Conservation (phyloP, 2,888 invertebrate genomes). For the Ennomos fuscantarius region DNA sequence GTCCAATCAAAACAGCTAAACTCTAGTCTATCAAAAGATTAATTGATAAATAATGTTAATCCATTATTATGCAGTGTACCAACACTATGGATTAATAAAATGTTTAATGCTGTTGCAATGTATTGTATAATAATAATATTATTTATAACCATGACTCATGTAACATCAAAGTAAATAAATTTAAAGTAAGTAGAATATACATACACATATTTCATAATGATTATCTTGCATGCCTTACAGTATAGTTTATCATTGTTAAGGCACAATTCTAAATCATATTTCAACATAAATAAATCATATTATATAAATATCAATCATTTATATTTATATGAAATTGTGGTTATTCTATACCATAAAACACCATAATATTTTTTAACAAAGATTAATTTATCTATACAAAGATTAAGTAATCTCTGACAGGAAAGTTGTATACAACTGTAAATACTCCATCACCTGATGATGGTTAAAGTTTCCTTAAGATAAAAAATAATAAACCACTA, state of each 20-base stretch:
- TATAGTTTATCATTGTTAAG: constrained; percentile 25
- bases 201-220: background rate
- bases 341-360: constrained; percentile 32
- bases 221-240: constrained; percentile 23
- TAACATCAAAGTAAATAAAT: no score
- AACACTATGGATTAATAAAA: no score
- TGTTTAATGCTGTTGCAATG: no score
- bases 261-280: constrained; percentile 29
- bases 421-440: constrained; percentile 23
- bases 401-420: constrained; percentile 22
- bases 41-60: no score
- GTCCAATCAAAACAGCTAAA: no score
- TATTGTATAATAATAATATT: no score
- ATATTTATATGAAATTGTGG: constrained; percentile 17
- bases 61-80: no score
- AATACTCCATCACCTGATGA: constrained; percentile 13
- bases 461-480: constrained; percentile 31
- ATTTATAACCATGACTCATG: no score
- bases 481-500: constrained; percentile 38
- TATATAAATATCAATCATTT: constrained; percentile 10
- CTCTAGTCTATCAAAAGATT: no score
- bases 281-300: constrained; percentile 5
- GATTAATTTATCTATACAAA: constrained; percentile 19
- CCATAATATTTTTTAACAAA: constrained; percentile 21
- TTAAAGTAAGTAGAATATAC: no score